These are phyloP conservation scores for Clarias magur DNA, from an alignment of 2,113 vertebrate species.

Conservation along the genomic window DNA sequence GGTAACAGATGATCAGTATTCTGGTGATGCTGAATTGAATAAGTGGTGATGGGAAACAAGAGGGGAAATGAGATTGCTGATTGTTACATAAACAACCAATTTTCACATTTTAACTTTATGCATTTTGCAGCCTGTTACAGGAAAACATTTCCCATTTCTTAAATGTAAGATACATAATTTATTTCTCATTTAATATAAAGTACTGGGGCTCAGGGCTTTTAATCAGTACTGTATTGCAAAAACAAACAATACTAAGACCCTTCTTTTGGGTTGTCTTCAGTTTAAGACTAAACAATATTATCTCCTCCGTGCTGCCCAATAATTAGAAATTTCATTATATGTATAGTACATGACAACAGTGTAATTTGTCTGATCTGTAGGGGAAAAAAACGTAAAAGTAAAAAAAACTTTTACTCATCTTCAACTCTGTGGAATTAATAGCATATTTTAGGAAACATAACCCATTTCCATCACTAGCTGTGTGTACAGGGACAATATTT, in stretches of 20 bases:
- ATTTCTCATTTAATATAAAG: no score
- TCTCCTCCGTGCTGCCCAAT: not conserved
- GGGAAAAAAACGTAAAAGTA: not conserved
- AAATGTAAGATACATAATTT: no score
- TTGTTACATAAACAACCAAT: no score
- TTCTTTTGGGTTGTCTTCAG: not conserved
- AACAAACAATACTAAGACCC: not conserved
- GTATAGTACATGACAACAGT: not conserved
- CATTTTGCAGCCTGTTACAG: no score
- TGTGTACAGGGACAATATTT: no score
- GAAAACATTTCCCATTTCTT: no score
- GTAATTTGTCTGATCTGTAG: not conserved
- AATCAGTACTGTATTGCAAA: not conserved
- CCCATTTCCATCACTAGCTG: not conserved
- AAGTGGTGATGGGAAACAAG: no score
- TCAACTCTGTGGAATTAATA: not conserved
- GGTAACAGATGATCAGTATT: no score
- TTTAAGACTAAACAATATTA: not conserved
- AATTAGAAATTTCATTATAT: not conserved
- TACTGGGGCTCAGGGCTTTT: no score
- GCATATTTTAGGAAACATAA: not conserved
- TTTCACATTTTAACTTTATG: no score
- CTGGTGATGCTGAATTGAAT: no score
- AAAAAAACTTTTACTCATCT: not conserved
- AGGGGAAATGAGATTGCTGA: no score